Conservation (phyloP, 2,113 vertebrate species). For the Uropsilus gracilis region DNA sequence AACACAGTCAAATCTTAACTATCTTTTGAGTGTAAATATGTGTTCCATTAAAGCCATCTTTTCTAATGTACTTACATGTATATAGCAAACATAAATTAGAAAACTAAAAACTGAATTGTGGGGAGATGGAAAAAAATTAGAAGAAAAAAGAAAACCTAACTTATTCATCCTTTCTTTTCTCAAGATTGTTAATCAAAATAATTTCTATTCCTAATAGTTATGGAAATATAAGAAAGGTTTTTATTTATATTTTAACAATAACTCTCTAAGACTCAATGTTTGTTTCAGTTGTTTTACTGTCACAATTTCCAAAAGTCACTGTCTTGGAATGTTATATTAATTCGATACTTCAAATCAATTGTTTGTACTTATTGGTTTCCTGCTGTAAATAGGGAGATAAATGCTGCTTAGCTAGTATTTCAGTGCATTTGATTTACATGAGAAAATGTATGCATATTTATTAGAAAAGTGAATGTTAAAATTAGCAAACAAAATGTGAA, state of each 20-base stretch:
- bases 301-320: background rate
- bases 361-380: background rate
- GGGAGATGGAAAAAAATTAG: background rate
- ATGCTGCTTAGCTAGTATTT: background rate
- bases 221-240: background rate
- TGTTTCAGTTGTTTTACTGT: background rate
- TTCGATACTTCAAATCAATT: background rate
- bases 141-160: background rate
- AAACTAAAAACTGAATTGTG: background rate
- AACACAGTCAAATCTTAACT: constrained; percentile 51
- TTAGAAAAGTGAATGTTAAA: background rate
- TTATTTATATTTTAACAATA: constrained; percentile 17
- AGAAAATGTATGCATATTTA: background rate
- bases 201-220: background rate
- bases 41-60: constrained; percentile 37
- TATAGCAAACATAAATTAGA: constrained; percentile 59
- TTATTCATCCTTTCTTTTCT: background rate
- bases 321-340: background rate
- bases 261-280: background rate
- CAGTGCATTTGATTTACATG: background rate
- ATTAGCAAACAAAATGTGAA: constrained; percentile 35
- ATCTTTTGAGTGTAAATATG: constrained; percentile 73
- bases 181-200: background rate
- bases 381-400: background rate
- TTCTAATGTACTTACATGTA: constrained; percentile 46